These are phyloP conservation scores for Turdus rufiventris DNA, from an alignment of 2,113 vertebrate species.

Conservation along the genomic window DNA sequence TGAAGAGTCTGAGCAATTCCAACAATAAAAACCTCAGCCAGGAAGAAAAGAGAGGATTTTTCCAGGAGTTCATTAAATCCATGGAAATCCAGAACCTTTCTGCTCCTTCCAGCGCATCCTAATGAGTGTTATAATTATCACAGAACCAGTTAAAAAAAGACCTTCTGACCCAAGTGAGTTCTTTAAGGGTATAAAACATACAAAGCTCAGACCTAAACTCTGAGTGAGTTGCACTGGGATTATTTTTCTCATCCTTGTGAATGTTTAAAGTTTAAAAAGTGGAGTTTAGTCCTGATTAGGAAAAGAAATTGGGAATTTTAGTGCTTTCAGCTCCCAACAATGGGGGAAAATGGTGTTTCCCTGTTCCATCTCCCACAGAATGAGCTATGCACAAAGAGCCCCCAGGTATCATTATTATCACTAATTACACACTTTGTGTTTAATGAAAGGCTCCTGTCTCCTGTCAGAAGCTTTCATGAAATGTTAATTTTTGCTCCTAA, in stretches of 20 bases:
- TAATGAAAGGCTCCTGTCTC: conserved; percentile 7
- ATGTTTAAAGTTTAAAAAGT: neutral
- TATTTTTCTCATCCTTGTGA: neutral
- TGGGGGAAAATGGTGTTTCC: neutral
- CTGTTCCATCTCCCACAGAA: neutral
- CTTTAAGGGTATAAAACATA: neutral
- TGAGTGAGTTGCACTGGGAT: neutral
- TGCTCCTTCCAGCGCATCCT: neutral
- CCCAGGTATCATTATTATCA: neutral
- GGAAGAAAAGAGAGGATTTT: neutral
- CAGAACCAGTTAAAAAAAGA: neutral
- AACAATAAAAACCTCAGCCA: neutral
- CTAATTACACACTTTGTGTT: conserved; percentile 19
- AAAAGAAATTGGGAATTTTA: neutral
- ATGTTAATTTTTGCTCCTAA: conserved; percentile 19
- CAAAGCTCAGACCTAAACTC: neutral
- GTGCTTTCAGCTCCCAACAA: neutral
- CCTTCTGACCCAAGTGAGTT: neutral
- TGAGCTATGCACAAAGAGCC: neutral
- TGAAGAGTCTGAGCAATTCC: neutral
- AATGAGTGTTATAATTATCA: neutral
- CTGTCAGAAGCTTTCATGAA: conserved; percentile 32
- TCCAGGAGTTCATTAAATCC: neutral
- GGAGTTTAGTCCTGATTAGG: neutral
- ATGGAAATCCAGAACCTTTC: neutral